Base-by-base conservation (phyloP, 2,797 vertebrate species). In the Lithobates sylvaticus region DNA sequence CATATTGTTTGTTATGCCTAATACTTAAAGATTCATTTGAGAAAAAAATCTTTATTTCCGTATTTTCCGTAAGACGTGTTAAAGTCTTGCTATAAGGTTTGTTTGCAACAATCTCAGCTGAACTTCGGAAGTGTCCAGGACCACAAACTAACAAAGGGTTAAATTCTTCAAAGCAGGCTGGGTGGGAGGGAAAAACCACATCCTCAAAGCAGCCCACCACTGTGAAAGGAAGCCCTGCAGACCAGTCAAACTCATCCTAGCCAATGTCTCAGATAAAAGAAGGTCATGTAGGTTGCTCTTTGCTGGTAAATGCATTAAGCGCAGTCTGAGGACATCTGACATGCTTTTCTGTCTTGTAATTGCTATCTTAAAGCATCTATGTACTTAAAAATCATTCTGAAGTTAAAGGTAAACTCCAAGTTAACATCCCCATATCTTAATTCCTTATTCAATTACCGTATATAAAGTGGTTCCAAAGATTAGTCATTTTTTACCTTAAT, bases 251-350 rank as follows among this genome's bases (percentile, higher is more conserved):
- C 42, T 84, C 26, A 54, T 84, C 39, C 65, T 69, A 72, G 47
- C 42, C 54, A 64, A 39, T 76, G 81, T 81, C 78, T 76, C 71
- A 70, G 76, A 85, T 74, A 44, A 65, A 39, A 65, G 50, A 84
- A 58, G 47, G 72, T 86, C 78, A 86, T 50, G 64, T 8, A 58
- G 71, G 78, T 81, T 86, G 72, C n/a, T 15, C 10, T 34, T 69
- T 86, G 72, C 73, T 81, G 78, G 84, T 61, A 86, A 86, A 86
- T 64, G 29, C 78, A 82, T 86, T 82, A 86, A 77, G 73, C 6
- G 23, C 12, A 70, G 39, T 68, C 29, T 27, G 23, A 71, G 61
- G 83, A 54, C 39, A 61, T 39, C 18, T 10, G 42, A 29, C 58
- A 27, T 78, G 29, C 42, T 23, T 68, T 75, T 80, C 23, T 65